A percentile compares a stretch with the other conserved stretches of the same genome.
Evolutionary conservation across 2,888 invertebrate species (phyloP).

Genomic region (Erynnis tages): DNA sequence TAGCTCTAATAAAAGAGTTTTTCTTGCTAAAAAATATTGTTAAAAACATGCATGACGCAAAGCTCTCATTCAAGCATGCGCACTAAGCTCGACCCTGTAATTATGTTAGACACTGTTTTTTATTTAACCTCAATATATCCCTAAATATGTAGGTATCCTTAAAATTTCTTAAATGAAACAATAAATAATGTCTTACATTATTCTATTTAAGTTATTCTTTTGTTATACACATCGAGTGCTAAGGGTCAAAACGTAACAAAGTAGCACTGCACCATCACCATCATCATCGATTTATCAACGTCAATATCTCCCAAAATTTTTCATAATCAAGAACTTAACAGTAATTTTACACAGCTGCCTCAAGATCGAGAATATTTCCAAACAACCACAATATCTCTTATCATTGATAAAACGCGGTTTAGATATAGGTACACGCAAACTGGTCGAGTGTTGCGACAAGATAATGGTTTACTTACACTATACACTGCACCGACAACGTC

Average conservation of each 20-base stretch:
- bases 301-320: not conserved
- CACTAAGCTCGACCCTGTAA: slow-evolving; percentile 40
- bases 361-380: slow-evolving; percentile 5
- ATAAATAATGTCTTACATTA: too few species aligned
- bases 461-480: slow-evolving; percentile 56
- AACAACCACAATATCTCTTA: slow-evolving; percentile 21
- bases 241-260: slow-evolving; percentile 4
- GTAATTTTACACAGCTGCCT: not conserved
- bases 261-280: not conserved
- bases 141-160: not conserved
- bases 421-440: not conserved
- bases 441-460: not conserved
- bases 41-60: slow-evolving; percentile 40
- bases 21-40: slow-evolving; percentile 10
- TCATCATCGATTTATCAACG: too few species aligned
- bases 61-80: slow-evolving; percentile 40
- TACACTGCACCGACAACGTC: slow-evolving; percentile 44
- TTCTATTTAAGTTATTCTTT: too few species aligned
- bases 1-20: too few species aligned
- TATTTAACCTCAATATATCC: slow-evolving; percentile 17
- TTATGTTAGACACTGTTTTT: slow-evolving; percentile 47
- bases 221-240: too few species aligned
- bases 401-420: slow-evolving; percentile 15
- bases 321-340: not conserved
- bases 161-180: too few species aligned